These are phyloP conservation scores for Lophotriccus pileatus DNA, from an alignment of 2,797 vertebrate species.

Conservation along the genomic window DNA sequence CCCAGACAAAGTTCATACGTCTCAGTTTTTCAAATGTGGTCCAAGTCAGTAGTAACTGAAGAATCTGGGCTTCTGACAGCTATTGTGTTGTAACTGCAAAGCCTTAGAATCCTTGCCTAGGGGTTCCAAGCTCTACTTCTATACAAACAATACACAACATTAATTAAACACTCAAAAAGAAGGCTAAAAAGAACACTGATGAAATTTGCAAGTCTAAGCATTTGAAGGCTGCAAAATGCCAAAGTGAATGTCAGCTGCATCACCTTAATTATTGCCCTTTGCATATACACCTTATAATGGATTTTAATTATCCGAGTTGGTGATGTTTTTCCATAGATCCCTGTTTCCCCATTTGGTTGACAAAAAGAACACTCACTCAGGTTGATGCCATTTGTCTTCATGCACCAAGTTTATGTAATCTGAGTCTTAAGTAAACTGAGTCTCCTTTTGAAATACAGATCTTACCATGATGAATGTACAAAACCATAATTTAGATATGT, in stretches of 20 bases:
- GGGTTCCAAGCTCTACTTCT: background rate
- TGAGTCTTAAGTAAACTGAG: background rate
- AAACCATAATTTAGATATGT: background rate
- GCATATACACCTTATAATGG: background rate
- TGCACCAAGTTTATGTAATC: background rate
- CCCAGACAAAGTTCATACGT: background rate
- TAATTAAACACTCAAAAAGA: background rate
- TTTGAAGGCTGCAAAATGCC: background rate
- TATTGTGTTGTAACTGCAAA: background rate
- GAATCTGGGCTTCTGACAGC: background rate
- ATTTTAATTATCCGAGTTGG: background rate
- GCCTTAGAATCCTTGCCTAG: background rate
- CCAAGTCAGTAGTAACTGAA: background rate
- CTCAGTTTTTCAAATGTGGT: background rate
- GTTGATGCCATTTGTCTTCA: background rate
- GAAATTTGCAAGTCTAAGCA: background rate
- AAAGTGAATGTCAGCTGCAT: background rate
- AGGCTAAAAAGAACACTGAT: background rate
- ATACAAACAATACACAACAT: background rate
- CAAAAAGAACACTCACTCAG: background rate
- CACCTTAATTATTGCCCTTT: background rate
- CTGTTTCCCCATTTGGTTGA: background rate
- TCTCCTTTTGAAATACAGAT: background rate
- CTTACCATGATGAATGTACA: background rate
- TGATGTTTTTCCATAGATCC: background rate